phyloP scores from a whole-genome alignment of 1,140 invertebrate species.

The Bilobella aurantiaca region DNA sequence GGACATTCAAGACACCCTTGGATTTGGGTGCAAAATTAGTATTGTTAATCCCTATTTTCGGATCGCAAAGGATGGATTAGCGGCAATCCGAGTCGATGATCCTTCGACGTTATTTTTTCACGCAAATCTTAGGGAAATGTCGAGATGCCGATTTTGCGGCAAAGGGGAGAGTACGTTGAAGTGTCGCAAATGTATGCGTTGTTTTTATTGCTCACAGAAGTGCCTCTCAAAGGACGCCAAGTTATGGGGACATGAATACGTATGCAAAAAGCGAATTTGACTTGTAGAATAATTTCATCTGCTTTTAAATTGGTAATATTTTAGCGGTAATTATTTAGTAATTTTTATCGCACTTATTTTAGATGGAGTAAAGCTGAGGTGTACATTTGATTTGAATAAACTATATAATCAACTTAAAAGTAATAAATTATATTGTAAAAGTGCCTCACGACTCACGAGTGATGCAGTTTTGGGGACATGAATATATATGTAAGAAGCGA shows the following conservation, averaged over 20 bases:
- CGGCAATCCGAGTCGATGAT: constrained; percentile 21
- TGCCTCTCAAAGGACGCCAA: constrained; percentile 6
- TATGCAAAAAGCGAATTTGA: constrained; percentile 9
- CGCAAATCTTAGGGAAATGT: background rate
- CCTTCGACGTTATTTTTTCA: background rate
- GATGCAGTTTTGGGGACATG: too few species aligned
- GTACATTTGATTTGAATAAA: too few species aligned
- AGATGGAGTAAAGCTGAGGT: too few species aligned
- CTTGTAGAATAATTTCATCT: too few species aligned
- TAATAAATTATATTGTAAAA: too few species aligned
- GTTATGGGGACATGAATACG: constrained; percentile 9
- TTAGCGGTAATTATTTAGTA: too few species aligned
- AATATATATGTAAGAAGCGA: too few species aligned
- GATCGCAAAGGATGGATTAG: background rate
- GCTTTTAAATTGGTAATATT: too few species aligned
- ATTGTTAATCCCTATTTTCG: constrained; percentile 23
- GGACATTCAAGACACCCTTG: background rate
- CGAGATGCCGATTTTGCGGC: constrained; percentile 21
- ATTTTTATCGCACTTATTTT: too few species aligned
- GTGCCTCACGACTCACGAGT: too few species aligned
- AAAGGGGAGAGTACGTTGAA: background rate
- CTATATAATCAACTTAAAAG: too few species aligned
- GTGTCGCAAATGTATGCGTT: constrained; percentile 12
- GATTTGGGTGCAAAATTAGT: constrained; percentile 15
- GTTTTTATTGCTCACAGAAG: constrained; percentile 13